Evolutionary conservation across 2,888 invertebrate genomes (phyloP).

Genomic region (Drosophila mimetica): DNA sequence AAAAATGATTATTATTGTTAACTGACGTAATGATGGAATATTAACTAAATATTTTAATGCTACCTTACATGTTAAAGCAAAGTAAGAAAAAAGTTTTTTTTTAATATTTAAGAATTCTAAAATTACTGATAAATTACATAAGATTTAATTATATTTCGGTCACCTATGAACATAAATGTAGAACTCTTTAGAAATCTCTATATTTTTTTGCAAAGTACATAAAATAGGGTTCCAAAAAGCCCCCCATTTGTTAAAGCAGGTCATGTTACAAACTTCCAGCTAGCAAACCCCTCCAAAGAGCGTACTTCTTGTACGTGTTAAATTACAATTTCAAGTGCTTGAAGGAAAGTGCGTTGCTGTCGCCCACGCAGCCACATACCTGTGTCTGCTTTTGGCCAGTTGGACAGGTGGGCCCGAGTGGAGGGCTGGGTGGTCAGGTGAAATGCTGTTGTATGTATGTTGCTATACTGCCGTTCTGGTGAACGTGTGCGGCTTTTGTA

Average conservation of each 20-base stretch:
- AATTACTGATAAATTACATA: too few species aligned
- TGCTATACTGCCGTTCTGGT: slow-evolving; percentile 20
- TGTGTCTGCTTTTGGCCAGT: slow-evolving; percentile 16
- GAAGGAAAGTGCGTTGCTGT: slow-evolving; percentile 62
- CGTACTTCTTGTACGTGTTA: slow-evolving; percentile 65
- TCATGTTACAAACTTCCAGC: slow-evolving; percentile 3
- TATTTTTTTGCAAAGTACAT: too few species aligned
- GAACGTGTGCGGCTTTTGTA: slow-evolving; percentile 71
- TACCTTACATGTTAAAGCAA: too few species aligned
- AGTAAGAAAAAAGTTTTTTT: too few species aligned
- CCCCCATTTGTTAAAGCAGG: slow-evolving; percentile 6
- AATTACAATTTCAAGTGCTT: slow-evolving; percentile 73
- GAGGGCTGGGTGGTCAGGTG: neutral
- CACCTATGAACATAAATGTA: too few species aligned
- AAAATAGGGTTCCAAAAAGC: neutral
- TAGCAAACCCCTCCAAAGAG: slow-evolving; percentile 5
- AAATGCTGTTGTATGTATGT: neutral
- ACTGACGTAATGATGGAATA: too few species aligned
- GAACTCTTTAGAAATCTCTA: too few species aligned
- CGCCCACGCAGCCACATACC: slow-evolving; percentile 31
- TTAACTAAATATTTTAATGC: too few species aligned
- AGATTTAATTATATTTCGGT: too few species aligned
- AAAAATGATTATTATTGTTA: neutral
- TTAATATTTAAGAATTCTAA: too few species aligned
- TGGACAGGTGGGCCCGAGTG: neutral